Conservation (phyloP, 2,797 vertebrate species). For the Sorex maritimensis region DNA sequence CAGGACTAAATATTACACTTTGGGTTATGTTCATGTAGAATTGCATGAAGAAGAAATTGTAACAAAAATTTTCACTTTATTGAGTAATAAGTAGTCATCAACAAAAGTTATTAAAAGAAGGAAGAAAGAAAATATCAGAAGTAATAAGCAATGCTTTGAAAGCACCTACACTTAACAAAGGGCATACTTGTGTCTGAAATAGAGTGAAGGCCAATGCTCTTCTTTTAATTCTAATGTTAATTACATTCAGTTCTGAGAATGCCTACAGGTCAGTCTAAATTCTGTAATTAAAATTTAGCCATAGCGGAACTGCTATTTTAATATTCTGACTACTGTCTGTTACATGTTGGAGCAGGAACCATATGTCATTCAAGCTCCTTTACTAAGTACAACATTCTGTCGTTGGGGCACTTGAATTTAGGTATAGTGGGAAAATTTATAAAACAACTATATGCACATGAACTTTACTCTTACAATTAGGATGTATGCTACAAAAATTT, state of each 20-base stretch:
- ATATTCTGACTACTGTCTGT: background rate
- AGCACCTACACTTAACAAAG: background rate
- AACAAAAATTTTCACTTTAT: conserved; percentile 20
- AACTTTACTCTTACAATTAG: background rate
- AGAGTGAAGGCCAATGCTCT: background rate
- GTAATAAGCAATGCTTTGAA: background rate
- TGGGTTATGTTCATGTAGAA: background rate
- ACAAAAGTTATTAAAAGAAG: conserved; percentile 21
- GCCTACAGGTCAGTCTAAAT: background rate
- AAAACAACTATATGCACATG: conserved; percentile 11
- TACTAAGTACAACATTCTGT: background rate
- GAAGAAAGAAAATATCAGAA: background rate
- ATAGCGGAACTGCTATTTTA: background rate
- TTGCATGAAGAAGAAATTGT: conserved; percentile 19
- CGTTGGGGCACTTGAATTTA: background rate
- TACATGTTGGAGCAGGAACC: background rate
- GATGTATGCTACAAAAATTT: background rate
- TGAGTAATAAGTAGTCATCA: background rate
- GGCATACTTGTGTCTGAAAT: background rate
- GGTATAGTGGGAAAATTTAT: background rate
- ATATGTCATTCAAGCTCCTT: background rate
- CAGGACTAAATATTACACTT: background rate
- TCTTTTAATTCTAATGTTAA: background rate
- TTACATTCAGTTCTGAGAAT: conserved; percentile 27
- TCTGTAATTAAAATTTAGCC: background rate